phyloP scores from a whole-genome alignment of 1,140 invertebrate genomes.

The Magallana ariakensis region DNA sequence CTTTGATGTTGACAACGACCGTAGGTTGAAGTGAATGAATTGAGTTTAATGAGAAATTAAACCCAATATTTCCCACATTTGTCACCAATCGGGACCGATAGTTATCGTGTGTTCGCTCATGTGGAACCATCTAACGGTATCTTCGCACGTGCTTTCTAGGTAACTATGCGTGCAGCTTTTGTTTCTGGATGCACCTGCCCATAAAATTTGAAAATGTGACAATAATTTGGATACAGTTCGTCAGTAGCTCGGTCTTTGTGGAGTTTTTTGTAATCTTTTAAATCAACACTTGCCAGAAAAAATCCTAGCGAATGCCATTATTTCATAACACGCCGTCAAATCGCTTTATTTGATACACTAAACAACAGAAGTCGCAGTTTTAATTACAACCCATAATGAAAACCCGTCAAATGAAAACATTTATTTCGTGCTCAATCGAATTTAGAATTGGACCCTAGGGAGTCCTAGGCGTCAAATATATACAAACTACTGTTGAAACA shows the following conservation, averaged over 20 bases:
- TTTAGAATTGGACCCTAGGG: slow-evolving; percentile 5
- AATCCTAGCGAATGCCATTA: slow-evolving; percentile 20
- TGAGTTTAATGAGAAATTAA: slow-evolving; percentile 39
- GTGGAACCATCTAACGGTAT: slow-evolving; percentile 41
- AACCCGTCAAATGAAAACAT: slow-evolving; percentile 23
- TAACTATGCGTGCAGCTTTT: slow-evolving; percentile 36
- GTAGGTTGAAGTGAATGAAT: slow-evolving; percentile 36
- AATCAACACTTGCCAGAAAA: slow-evolving; percentile 36
- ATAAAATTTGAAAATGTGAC: slow-evolving; percentile 46
- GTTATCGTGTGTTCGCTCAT: slow-evolving; percentile 19
- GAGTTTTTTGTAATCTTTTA: slow-evolving; percentile 37
- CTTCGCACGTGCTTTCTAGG: slow-evolving; percentile 40
- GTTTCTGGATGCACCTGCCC: slow-evolving; percentile 48
- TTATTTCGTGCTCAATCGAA: slow-evolving; percentile 31
- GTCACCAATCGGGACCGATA: not conserved
- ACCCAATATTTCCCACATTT: slow-evolving; percentile 33
- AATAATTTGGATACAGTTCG: slow-evolving; percentile 31
- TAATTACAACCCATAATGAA: slow-evolving; percentile 27
- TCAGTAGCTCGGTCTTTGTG: slow-evolving; percentile 27
- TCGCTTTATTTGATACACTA: slow-evolving; percentile 31
- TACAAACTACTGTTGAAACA: slow-evolving; percentile 10
- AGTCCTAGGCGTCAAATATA: slow-evolving; percentile 12
- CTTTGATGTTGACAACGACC: slow-evolving; percentile 29
- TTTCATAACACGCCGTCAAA: slow-evolving; percentile 35
- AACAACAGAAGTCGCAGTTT: slow-evolving; percentile 18